These are phyloP conservation scores for Pachypeltis micranthus DNA, from an alignment of 1,140 invertebrate genomes.

Conservation along the genomic window DNA sequence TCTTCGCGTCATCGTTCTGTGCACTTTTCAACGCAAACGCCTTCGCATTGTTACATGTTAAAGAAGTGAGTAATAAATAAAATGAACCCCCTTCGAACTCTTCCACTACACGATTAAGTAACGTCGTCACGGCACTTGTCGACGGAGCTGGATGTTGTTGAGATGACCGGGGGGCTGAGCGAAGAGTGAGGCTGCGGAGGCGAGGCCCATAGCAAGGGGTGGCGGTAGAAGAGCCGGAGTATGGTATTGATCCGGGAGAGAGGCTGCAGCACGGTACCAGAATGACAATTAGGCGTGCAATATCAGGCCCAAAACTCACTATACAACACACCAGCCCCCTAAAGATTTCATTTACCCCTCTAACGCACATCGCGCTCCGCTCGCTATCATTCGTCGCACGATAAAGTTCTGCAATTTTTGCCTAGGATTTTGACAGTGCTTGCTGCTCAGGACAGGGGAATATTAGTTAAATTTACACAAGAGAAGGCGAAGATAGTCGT, in stretches of 20 bases:
- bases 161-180: background rate
- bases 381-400: background rate
- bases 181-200: constrained; percentile 33
- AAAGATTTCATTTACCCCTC: background rate
- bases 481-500: too few relatives aligned
- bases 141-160: constrained; percentile 1
- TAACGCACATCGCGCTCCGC: background rate
- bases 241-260: constrained; percentile 8
- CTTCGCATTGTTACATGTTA: too few relatives aligned
- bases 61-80: too few relatives aligned
- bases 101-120: too few relatives aligned
- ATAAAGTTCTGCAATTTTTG: too few relatives aligned
- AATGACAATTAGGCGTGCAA: constrained; percentile 16
- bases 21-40: too few relatives aligned
- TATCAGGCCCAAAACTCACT: constrained; percentile 15
- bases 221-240: background rate
- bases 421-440: too few relatives aligned
- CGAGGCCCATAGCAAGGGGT: constrained; percentile 30
- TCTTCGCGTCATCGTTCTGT: too few relatives aligned
- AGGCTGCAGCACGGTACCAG: background rate
- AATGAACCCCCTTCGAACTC: too few relatives aligned
- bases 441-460: too few relatives aligned
- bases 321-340: background rate
- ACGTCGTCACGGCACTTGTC: too few relatives aligned
- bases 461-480: too few relatives aligned